Percentiles rank a stretch among this genome's conserved stretches.
Conservation (phyloP, 2,888 invertebrate species). For the Eretmocerus hayati region DNA sequence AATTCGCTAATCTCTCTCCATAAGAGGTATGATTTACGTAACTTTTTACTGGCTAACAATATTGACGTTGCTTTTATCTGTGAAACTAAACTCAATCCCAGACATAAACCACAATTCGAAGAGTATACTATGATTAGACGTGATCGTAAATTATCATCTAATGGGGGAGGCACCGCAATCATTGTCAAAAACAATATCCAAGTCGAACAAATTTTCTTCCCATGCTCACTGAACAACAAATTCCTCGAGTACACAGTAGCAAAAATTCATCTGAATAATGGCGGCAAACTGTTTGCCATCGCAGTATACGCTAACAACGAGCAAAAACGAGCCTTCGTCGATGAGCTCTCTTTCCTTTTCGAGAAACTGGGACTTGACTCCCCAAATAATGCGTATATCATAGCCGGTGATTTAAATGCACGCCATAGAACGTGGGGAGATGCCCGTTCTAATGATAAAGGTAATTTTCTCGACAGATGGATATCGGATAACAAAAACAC, state of each 20-base stretch:
- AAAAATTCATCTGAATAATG: background rate
- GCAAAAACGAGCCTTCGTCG: background rate
- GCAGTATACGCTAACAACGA: slow-evolving; percentile 6
- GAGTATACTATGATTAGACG: background rate
- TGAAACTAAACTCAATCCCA: slow-evolving; percentile 2
- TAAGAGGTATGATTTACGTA: background rate
- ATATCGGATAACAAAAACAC: background rate
- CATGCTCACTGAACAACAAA: background rate
- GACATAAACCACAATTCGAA: background rate
- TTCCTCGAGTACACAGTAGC: background rate
- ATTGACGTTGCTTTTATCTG: background rate
- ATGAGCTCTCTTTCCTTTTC: slow-evolving; percentile 1
- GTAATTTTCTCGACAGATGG: background rate
- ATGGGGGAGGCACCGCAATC: background rate
- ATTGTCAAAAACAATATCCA: background rate
- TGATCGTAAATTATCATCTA: background rate
- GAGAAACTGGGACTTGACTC: background rate
- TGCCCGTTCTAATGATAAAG: background rate
- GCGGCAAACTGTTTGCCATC: background rate
- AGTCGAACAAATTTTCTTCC: background rate
- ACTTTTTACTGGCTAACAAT: background rate
- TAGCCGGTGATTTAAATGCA: slow-evolving; percentile 8
- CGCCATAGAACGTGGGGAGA: background rate
- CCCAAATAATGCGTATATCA: slow-evolving; percentile 3
- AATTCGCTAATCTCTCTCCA: background rate